phyloP scores from a whole-genome alignment of 1,140 invertebrate genomes.

The Phocides pigmalion region DNA sequence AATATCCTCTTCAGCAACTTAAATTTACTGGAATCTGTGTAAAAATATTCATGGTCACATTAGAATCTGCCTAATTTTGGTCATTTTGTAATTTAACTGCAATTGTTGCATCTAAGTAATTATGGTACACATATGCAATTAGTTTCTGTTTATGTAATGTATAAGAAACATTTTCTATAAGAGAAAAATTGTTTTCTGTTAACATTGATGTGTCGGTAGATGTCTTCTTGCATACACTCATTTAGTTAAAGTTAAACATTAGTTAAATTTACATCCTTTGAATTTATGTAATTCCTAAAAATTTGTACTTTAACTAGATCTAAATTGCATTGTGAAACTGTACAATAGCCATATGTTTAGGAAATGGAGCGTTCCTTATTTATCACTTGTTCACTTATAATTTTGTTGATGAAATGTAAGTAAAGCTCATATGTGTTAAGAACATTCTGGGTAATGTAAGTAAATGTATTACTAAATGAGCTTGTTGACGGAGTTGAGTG shows the following conservation, averaged over 20 bases:
- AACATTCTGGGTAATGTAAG: conserved; percentile 79
- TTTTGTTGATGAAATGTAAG: conserved; percentile 75
- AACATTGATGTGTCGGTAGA: conserved; percentile 78
- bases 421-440: conserved; percentile 73
- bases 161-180: conserved; percentile 76
- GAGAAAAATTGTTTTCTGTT: conserved; percentile 64
- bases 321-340: conserved; percentile 82
- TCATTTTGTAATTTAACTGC: conserved; percentile 66
- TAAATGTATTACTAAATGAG: conserved; percentile 75
- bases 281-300: conserved; percentile 81
- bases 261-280: conserved; percentile 81
- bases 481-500: conserved; percentile 75
- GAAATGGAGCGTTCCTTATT: conserved; percentile 75
- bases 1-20: conserved; percentile 55
- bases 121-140: conserved; percentile 67
- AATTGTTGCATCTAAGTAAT: conserved; percentile 73
- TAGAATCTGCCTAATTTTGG: conserved; percentile 65
- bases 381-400: conserved; percentile 62
- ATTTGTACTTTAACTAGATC: conserved; percentile 83
- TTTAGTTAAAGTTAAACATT: conserved; percentile 77
- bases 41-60: conserved; percentile 61
- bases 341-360: conserved; percentile 80
- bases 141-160: conserved; percentile 73
- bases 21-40: conserved; percentile 67
- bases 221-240: conserved; percentile 68